Evolutionary conservation across 2,888 invertebrate species (phyloP).

Genomic region (Arctia plantaginis): DNA sequence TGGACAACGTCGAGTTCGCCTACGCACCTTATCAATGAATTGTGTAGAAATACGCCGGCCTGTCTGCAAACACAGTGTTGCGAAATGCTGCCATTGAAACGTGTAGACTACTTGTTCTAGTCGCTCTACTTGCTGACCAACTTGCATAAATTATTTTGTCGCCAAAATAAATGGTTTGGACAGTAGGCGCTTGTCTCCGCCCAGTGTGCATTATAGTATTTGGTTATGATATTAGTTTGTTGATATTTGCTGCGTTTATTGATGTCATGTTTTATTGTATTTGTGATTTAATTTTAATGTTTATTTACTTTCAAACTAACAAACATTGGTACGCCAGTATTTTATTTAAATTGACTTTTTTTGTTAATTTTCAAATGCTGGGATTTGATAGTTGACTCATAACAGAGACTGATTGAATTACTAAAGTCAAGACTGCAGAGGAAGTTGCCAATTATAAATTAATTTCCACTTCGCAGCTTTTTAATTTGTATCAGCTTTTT

Average conservation of each 20-base stretch:
- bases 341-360: background rate
- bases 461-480: background rate
- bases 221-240: slow-evolving; percentile 26
- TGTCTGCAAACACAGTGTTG: slow-evolving; percentile 73
- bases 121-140: slow-evolving; percentile 51
- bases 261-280: slow-evolving; percentile 28
- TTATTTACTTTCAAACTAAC: slow-evolving; percentile 8
- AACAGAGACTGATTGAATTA: slow-evolving; percentile 31
- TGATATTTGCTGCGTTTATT: slow-evolving; percentile 27
- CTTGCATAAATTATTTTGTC: slow-evolving; percentile 41
- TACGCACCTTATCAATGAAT: slow-evolving; percentile 79
- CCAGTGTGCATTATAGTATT: slow-evolving; percentile 46
- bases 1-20: slow-evolving; percentile 74
- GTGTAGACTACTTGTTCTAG: slow-evolving; percentile 46
- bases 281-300: background rate
- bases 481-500: background rate
- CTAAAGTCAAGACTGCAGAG: slow-evolving; percentile 26
- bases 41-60: slow-evolving; percentile 72
- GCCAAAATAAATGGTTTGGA: slow-evolving; percentile 44
- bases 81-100: slow-evolving; percentile 73
- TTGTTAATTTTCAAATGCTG: background rate
- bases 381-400: slow-evolving; percentile 9
- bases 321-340: slow-evolving; percentile 2
- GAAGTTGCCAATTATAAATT: slow-evolving; percentile 4
- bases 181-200: slow-evolving; percentile 49